These are phyloP conservation scores for Holocentrus rufus DNA, from an alignment of 2,797 vertebrate genomes.

Conservation along the genomic window DNA sequence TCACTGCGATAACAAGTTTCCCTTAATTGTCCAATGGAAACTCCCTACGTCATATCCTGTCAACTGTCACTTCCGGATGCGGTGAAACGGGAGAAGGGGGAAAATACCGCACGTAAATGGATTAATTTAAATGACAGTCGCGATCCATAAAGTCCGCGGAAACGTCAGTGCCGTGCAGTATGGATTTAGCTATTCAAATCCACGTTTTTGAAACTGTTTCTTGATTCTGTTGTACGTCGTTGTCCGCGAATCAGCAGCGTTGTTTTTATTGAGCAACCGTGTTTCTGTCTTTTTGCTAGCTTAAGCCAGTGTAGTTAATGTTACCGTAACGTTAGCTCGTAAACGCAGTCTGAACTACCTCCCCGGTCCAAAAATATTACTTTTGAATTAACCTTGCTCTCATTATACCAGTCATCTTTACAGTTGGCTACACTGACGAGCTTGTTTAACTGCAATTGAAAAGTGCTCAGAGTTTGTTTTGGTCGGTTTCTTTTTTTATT, in stretches of 20 bases:
- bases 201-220: neutral
- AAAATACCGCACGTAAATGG: slow-evolving; percentile 67
- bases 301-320: slow-evolving; percentile 36
- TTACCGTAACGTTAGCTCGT: slow-evolving; percentile 64
- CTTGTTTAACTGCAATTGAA: neutral
- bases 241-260: slow-evolving; percentile 14
- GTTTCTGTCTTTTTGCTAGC: slow-evolving; percentile 72
- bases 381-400: neutral
- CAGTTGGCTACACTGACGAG: too few relatives aligned
- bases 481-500: neutral
- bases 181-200: neutral
- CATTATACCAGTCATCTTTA: neutral
- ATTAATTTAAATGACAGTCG: slow-evolving; percentile 67
- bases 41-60: slow-evolving; percentile 65
- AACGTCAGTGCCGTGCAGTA: neutral
- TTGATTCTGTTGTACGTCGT: neutral
- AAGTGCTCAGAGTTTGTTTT: slow-evolving; percentile 13
- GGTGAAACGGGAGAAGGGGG: slow-evolving; percentile 63
- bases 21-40: slow-evolving; percentile 59
- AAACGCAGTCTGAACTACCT: slow-evolving; percentile 35
- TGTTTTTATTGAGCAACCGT: slow-evolving; percentile 55
- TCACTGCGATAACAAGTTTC: slow-evolving; percentile 50
- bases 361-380: neutral
- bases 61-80: slow-evolving; percentile 79
- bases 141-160: slow-evolving; percentile 20